Evolutionary conservation across 2,113 vertebrate species (phyloP).

Genomic region (Myiozetetes cayanensis): DNA sequence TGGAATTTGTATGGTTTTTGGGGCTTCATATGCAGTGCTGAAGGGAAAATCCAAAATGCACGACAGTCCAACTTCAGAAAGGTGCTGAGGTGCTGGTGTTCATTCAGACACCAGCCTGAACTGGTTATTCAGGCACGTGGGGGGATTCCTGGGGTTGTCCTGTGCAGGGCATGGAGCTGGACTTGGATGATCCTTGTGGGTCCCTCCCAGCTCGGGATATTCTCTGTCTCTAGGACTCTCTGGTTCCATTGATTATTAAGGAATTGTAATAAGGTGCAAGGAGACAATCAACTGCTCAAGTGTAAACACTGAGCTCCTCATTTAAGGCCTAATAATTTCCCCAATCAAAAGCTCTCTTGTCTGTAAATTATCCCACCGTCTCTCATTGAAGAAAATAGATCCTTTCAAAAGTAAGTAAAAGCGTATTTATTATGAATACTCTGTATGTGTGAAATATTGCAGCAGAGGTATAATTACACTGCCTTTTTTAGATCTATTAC

Average conservation of each 20-base stretch:
- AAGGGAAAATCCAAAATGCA: not conserved
- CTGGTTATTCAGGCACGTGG: not conserved
- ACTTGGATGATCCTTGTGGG: not conserved
- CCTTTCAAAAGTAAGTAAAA: conserved; percentile 16
- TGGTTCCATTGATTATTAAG: not conserved
- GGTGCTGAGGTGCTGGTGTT: rapidly evolving
- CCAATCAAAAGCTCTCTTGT: not conserved
- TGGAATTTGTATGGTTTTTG: not conserved
- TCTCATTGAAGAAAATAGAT: conserved; percentile 19
- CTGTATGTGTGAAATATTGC: conserved; percentile 4
- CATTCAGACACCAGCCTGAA: not conserved
- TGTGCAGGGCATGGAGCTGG: not conserved
- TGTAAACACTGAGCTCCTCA: not conserved
- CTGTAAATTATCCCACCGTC: not conserved
- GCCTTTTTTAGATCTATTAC: conserved; percentile 36
- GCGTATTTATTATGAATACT: not conserved
- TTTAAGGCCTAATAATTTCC: not conserved
- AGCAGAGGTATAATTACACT: conserved; percentile 34
- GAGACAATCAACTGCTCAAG: not conserved
- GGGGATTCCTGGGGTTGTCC: not conserved
- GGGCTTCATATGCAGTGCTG: not conserved
- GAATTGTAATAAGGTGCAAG: not conserved
- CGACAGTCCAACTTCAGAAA: not conserved
- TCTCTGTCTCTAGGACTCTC: not conserved
- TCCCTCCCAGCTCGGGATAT: not conserved